These are phyloP conservation scores for Tetraneura akinire DNA, from an alignment of 1,140 invertebrate species.

Conservation along the genomic window DNA sequence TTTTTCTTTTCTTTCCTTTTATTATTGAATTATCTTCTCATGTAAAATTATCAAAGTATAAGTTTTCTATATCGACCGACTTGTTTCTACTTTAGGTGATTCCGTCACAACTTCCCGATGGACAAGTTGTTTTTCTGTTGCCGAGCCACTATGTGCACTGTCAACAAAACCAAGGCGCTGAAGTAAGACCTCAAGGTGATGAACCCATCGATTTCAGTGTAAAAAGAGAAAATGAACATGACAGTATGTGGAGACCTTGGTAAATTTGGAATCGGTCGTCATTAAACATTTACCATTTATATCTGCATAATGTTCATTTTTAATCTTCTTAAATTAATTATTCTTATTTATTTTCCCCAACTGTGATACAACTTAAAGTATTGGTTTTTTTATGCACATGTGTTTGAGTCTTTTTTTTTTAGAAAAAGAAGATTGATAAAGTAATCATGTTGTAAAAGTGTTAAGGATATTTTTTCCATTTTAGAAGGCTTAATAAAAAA, in stretches of 20 bases:
- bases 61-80: background rate
- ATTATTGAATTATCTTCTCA: background rate
- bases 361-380: slow-evolving; percentile 45
- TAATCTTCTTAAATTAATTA: slow-evolving; percentile 9
- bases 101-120: slow-evolving; percentile 63
- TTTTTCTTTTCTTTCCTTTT: background rate
- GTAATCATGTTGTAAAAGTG: background rate
- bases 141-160: slow-evolving; percentile 64
- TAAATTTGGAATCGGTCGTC: slow-evolving; percentile 49
- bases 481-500: slow-evolving; percentile 18
- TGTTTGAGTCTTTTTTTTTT: slow-evolving; percentile 10
- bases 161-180: slow-evolving; percentile 60
- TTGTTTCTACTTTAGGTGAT: slow-evolving; percentile 60
- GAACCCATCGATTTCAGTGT: slow-evolving; percentile 56
- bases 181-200: slow-evolving; percentile 55
- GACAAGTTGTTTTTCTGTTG: slow-evolving; percentile 64
- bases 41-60: background rate
- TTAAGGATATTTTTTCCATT: background rate
- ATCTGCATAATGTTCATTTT: slow-evolving; percentile 25
- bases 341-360: slow-evolving; percentile 33
- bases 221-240: slow-evolving; percentile 54
- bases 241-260: slow-evolving; percentile 56
- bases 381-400: slow-evolving; percentile 34
- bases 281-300: background rate
- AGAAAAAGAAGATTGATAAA: slow-evolving; percentile 3